Evolutionary conservation across 2,888 invertebrate genomes (phyloP).

Genomic region (Amblyjoppa proteus): DNA sequence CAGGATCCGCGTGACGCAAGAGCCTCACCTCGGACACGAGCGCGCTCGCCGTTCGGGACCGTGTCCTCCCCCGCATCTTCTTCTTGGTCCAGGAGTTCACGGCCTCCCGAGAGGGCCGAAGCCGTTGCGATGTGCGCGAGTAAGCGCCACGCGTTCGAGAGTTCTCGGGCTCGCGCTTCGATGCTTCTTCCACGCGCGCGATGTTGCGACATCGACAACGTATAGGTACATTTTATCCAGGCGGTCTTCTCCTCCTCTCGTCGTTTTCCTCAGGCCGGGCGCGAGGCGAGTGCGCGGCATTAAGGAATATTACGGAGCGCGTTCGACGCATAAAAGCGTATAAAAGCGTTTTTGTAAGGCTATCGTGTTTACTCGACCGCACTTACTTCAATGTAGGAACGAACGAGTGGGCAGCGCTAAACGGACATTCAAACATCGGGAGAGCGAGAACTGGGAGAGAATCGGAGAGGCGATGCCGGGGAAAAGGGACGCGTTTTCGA

Average conservation of each 20-base stretch:
- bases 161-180: conserved; percentile 22
- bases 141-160: conserved; percentile 50
- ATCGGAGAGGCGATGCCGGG: conserved; percentile 11
- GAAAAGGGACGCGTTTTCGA: conserved; percentile 7
- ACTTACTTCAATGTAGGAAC: conserved; percentile 5
- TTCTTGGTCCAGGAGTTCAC: conserved; percentile 49
- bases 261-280: conserved; percentile 1
- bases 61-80: conserved; percentile 58
- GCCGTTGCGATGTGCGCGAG: conserved; percentile 4
- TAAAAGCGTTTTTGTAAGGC: conserved; percentile 32
- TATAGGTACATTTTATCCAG: conserved; percentile 43
- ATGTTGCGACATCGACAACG: conserved; percentile 67
- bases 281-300: conserved; percentile 24
- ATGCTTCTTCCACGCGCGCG: conserved; percentile 44
- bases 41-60: conserved; percentile 60
- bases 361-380: conserved; percentile 33
- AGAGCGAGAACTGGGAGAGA: background rate
- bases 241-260: conserved; percentile 33
- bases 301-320: conserved; percentile 49
- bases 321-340: conserved; percentile 25
- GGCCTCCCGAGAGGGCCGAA: conserved; percentile 14
- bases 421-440: conserved; percentile 53
- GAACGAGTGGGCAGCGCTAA: conserved; percentile 54
- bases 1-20: conserved; percentile 55
- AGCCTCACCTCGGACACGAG: conserved; percentile 57